Percentiles rank a stretch among this genome's conserved stretches.
These are phyloP conservation scores for Thymallus thymallus DNA, from an alignment of 2,113 vertebrate genomes.

Conservation along the genomic window DNA sequence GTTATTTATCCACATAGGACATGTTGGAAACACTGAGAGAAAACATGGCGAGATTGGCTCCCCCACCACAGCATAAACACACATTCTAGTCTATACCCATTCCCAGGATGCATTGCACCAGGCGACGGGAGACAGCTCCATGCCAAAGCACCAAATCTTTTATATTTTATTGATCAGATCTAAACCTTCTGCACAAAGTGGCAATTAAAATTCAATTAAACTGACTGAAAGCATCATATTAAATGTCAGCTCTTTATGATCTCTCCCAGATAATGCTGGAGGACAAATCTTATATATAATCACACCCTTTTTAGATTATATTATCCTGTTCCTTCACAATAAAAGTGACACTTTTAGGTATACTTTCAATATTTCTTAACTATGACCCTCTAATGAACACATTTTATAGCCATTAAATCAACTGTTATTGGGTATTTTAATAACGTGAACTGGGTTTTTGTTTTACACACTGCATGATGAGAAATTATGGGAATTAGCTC, in stretches of 20 bases:
- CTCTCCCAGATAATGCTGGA: slow-evolving; percentile 98
- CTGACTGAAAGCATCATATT: slow-evolving; percentile 99
- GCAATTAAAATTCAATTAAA: slow-evolving; percentile 99
- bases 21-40: slow-evolving; percentile 74
- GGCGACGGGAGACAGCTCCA: slow-evolving; percentile 76
- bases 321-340: slow-evolving; percentile 98
- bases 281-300: slow-evolving; percentile 99
- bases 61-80: slow-evolving; percentile 78
- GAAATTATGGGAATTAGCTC: slow-evolving; percentile 75
- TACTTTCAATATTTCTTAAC: slow-evolving; percentile 99
- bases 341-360: slow-evolving; percentile 99
- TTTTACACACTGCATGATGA: slow-evolving; percentile 86
- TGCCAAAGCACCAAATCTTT: slow-evolving; percentile 91
- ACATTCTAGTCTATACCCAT: slow-evolving; percentile 56
- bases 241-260: slow-evolving; percentile 99
- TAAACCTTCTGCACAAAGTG: slow-evolving; percentile 99
- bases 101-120: slow-evolving; percentile 63
- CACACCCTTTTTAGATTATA: slow-evolving; percentile 99
- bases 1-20: slow-evolving; percentile 82
- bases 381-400: slow-evolving; percentile 99
- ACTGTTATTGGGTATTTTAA: slow-evolving; percentile 98
- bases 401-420: slow-evolving; percentile 99
- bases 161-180: slow-evolving; percentile 99
- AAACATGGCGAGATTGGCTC: slow-evolving; percentile 72
- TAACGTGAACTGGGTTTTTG: slow-evolving; percentile 92